phyloP scores from a whole-genome alignment of 2,888 invertebrate genomes.

The Pollenia angustigena region DNA sequence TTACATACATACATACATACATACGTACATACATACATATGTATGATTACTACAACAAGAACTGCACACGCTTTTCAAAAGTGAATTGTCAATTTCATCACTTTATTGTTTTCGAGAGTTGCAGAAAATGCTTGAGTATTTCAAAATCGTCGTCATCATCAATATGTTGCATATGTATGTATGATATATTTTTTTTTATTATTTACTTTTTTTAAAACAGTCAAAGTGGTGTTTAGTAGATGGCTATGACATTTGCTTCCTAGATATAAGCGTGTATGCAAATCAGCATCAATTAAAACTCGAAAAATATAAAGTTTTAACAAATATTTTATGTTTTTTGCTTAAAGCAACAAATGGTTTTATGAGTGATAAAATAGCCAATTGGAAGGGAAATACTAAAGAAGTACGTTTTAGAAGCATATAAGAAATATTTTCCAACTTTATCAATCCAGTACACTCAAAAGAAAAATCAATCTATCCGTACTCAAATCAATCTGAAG shows the following conservation, averaged over 20 bases:
- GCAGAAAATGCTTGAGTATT: slow-evolving; percentile 22
- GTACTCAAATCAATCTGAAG: too few relatives aligned
- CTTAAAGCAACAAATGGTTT: too few relatives aligned
- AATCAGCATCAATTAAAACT: slow-evolving; percentile 12
- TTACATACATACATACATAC: slow-evolving; percentile 25
- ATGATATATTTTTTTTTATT: neutral
- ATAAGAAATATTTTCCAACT: too few relatives aligned
- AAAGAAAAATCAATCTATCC: too few relatives aligned
- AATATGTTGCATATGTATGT: neutral
- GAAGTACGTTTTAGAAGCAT: too few relatives aligned
- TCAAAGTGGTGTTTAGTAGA: slow-evolving; percentile 20
- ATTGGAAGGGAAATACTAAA: too few relatives aligned
- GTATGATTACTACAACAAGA: slow-evolving; percentile 16
- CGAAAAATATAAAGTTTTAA: too few relatives aligned
- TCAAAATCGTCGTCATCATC: slow-evolving; percentile 24
- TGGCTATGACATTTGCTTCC: slow-evolving; percentile 28
- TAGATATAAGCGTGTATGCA: neutral
- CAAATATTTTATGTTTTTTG: too few relatives aligned
- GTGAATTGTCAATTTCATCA: slow-evolving; percentile 70
- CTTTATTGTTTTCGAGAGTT: slow-evolving; percentile 51
- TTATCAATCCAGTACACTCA: too few relatives aligned
- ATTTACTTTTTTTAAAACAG: neutral
- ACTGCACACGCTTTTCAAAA: slow-evolving; percentile 17
- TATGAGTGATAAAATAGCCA: too few relatives aligned
- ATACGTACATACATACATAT: slow-evolving; percentile 27